A percentile compares a stretch with the other conserved stretches of the same genome.
These are phyloP conservation scores for Serranus cabrilla DNA, from an alignment of 2,797 vertebrate genomes.

Conservation along the genomic window DNA sequence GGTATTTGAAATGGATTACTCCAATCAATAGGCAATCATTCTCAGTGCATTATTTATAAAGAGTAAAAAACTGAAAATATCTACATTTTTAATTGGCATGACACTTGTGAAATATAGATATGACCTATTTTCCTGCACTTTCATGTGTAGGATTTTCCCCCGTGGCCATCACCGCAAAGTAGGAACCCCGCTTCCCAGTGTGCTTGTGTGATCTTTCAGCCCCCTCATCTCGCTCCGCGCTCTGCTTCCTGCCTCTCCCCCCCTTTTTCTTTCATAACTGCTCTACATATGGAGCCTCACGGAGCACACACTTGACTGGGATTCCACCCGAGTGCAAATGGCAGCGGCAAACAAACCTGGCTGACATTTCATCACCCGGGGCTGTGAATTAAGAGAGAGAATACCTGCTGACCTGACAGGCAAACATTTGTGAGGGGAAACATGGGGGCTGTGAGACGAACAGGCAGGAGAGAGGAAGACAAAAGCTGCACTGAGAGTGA, in stretches of 20 bases:
- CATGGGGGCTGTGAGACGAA: constrained; percentile 22
- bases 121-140: constrained; percentile 78
- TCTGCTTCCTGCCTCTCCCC: constrained; percentile 46
- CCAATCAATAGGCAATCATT: constrained; percentile 87
- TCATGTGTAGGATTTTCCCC: constrained; percentile 74
- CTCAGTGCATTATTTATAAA: constrained; percentile 85
- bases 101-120: constrained; percentile 79
- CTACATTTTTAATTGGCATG: constrained; percentile 76
- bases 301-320: constrained; percentile 53
- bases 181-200: constrained; percentile 64
- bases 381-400: constrained; percentile 60
- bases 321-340: constrained; percentile 70
- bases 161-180: constrained; percentile 67
- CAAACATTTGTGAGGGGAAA: constrained; percentile 54
- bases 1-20: constrained; percentile 81
- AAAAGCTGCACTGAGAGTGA: constrained; percentile 5
- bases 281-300: constrained; percentile 72
- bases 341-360: constrained; percentile 69
- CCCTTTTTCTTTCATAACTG: constrained; percentile 77
- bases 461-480: neutral
- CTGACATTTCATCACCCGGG: constrained; percentile 67
- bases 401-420: constrained; percentile 64
- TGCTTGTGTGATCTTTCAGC: constrained; percentile 74
- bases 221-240: constrained; percentile 53
- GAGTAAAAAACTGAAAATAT: constrained; percentile 66